A percentile compares a stretch with the other conserved stretches of the same genome.
These are phyloP conservation scores for Ctenomys sociabilis DNA, from an alignment of 2,113 vertebrate species.

Conservation along the genomic window DNA sequence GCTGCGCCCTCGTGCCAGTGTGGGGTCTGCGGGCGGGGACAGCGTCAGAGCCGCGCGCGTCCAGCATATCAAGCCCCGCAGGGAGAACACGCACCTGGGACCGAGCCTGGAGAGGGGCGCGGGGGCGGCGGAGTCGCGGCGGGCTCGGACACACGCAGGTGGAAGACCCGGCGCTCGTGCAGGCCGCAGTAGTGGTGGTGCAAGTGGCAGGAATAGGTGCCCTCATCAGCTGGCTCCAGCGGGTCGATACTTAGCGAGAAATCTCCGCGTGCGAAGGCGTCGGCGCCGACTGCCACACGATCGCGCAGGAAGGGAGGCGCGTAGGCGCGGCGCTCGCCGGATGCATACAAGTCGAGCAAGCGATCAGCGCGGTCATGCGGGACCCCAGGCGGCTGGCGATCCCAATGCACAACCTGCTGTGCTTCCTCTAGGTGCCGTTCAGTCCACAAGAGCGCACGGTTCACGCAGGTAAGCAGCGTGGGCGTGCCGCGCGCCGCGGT, in stretches of 20 bases:
- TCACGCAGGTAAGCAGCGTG: slow-evolving; percentile 91
- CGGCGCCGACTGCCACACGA: slow-evolving; percentile 91
- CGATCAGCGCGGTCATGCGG: slow-evolving; percentile 93
- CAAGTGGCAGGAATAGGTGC: slow-evolving; percentile 95
- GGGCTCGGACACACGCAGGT: slow-evolving; percentile 86
- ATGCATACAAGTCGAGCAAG: slow-evolving; percentile 95
- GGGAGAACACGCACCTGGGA: slow-evolving; percentile 54
- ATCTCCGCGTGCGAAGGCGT: slow-evolving; percentile 92
- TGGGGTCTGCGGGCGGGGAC: slow-evolving; percentile 84
- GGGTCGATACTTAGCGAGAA: slow-evolving; percentile 89
- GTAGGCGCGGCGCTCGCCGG: slow-evolving; percentile 93
- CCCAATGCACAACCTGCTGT: slow-evolving; percentile 98
- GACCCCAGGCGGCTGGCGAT: slow-evolving; percentile 92
- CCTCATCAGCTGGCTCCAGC: slow-evolving; percentile 90
- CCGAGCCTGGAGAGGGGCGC: slow-evolving; percentile 74
- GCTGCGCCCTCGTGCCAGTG: slow-evolving; percentile 84
- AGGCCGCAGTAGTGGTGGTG: slow-evolving; percentile 98
- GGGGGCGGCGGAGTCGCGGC: neutral
- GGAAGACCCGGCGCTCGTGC: slow-evolving; percentile 93
- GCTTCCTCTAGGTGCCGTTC: slow-evolving; percentile 93
- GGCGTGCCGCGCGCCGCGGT: slow-evolving; percentile 88
- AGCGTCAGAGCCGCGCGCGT: neutral
- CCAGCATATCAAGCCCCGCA: accelerated
- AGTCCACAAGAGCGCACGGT: slow-evolving; percentile 91
- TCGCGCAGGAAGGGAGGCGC: slow-evolving; percentile 90